Base-by-base conservation (phyloP, 2,797 vertebrate genomes). In the Mormyrops boulengeri region DNA sequence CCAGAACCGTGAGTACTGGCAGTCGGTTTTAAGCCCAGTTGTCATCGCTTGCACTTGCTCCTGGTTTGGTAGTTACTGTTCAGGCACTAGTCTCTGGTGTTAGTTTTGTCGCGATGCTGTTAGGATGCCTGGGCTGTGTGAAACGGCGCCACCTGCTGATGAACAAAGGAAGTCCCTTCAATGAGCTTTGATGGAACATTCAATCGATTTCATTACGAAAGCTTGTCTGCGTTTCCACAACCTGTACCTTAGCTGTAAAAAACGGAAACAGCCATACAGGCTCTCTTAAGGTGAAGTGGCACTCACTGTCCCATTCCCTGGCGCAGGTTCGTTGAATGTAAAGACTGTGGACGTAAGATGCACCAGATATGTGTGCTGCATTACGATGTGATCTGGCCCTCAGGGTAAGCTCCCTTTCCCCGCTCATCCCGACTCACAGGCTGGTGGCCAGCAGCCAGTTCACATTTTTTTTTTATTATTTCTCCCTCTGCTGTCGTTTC, bases 331-430 rank as follows among this genome's bases (percentile, higher is more conserved):
- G 98, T 99, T 95, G 99, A 99, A 95, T 99, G 99, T 97, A 99
- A 99, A 94, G 99, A 99, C 84, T 99, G 99, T 93, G 98, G 98
- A 91, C 97, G 98, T 90, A 99, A 99, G 95, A 99, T 99, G 98
- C 99, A 99, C 94, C 99, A 99, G 95, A 99, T 99, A 89, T 99
- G 99, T 60, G 99, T 99, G 60, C 95, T 99, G 91, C 99, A 99
- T 95, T 99, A 98, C 92, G 99, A 99, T 86, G 97, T 97, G 93
- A 99, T 99, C 94, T 99, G 99, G 98, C 97, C 98, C 52, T 97
- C 98, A 86, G 99, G 99, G 99, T 99, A 93, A 97, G 97, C 93
- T 5, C 9, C 44, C 49, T 26, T 34, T 55, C 47, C 12, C 1
- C 85, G 22, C 19, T 77, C 9, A 12, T 17, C n/a, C 38, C 0